A percentile compares a stretch with the other conserved stretches of the same genome.
Evolutionary conservation across 2,797 vertebrate genomes (phyloP).

Genomic region (Myotis daubentonii): DNA sequence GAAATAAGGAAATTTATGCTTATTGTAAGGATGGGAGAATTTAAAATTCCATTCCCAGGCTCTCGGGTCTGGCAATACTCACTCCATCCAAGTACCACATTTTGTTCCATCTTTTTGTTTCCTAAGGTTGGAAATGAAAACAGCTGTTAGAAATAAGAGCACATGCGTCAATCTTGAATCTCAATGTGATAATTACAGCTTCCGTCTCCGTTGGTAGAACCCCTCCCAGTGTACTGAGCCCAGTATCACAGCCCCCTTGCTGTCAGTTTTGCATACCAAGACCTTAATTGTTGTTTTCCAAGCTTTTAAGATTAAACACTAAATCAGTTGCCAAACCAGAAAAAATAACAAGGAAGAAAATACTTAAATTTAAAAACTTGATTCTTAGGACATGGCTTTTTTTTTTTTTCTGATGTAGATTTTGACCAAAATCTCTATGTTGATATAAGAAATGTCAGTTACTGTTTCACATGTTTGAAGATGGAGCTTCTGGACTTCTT

Average conservation of each 20-base stretch:
- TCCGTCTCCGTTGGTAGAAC: constrained; percentile 60
- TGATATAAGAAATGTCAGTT: constrained; percentile 8
- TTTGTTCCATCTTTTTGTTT: constrained; percentile 71
- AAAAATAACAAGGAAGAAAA: constrained; percentile 65
- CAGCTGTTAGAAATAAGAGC: constrained; percentile 83
- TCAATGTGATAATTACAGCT: constrained; percentile 73
- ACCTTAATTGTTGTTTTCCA: constrained; percentile 64
- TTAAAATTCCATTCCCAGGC: constrained; percentile 37
- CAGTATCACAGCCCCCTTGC: not conserved
- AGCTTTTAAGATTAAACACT: constrained; percentile 33
- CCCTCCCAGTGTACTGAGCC: not conserved
- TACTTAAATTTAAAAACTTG: constrained; percentile 36
- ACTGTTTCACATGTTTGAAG: not conserved
- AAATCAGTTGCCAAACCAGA: constrained; percentile 41
- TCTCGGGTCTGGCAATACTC: not conserved
- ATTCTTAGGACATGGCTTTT: constrained; percentile 2
- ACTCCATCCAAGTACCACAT: constrained; percentile 63
- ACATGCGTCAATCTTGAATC: constrained; percentile 78
- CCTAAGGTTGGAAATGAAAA: constrained; percentile 79
- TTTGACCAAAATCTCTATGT: not conserved
- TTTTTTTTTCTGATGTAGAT: constrained; percentile 30
- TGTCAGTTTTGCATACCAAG: constrained; percentile 27
- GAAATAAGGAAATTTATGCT: not conserved
- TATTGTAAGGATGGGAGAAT: not conserved
- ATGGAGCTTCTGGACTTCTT: not conserved